Percentiles rank a stretch among this genome's conserved stretches.
These are phyloP conservation scores for Ochotona curzoniae DNA, from an alignment of 2,113 vertebrate genomes.

Conservation along the genomic window DNA sequence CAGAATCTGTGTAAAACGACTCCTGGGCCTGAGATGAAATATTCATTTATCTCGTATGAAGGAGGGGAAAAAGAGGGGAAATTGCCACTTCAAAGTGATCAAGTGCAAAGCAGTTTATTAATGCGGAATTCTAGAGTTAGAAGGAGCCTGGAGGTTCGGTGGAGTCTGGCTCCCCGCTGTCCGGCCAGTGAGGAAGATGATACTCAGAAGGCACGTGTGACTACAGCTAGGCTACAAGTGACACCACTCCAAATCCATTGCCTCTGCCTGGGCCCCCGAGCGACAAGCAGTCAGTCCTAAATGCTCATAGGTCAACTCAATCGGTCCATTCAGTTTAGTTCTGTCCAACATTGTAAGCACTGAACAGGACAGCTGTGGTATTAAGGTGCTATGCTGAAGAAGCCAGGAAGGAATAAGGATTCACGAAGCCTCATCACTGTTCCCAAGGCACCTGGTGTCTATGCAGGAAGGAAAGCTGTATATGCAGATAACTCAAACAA, in stretches of 20 bases:
- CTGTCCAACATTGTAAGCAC: neutral
- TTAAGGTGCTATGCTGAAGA: neutral
- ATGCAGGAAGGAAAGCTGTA: neutral
- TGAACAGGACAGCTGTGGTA: rapidly evolving
- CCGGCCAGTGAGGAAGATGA: rapidly evolving
- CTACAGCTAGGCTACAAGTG: neutral
- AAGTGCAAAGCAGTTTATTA: slow-evolving; percentile 72
- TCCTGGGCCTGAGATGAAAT: slow-evolving; percentile 80
- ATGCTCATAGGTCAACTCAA: neutral
- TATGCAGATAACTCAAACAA: rapidly evolving
- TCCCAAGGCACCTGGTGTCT: neutral
- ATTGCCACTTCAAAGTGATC: slow-evolving; percentile 68
- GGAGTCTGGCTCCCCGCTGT: rapidly evolving
- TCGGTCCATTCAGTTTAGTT: neutral
- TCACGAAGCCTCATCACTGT: neutral
- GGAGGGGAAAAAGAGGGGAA: neutral
- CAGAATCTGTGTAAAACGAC: slow-evolving; percentile 70
- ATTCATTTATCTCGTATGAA: slow-evolving; percentile 67
- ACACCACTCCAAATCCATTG: neutral
- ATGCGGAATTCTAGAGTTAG: neutral
- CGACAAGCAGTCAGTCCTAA: neutral
- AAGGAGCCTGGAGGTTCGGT: neutral
- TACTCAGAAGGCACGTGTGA: too few relatives aligned
- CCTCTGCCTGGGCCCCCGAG: neutral
- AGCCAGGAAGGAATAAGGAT: neutral